Percentiles rank a stretch among this genome's conserved stretches.
Evolutionary conservation across 30 jellyfish, hydroid and myxozoan species (phyloP).

Genomic region (Hydractinia symbiolongicarpus): DNA sequence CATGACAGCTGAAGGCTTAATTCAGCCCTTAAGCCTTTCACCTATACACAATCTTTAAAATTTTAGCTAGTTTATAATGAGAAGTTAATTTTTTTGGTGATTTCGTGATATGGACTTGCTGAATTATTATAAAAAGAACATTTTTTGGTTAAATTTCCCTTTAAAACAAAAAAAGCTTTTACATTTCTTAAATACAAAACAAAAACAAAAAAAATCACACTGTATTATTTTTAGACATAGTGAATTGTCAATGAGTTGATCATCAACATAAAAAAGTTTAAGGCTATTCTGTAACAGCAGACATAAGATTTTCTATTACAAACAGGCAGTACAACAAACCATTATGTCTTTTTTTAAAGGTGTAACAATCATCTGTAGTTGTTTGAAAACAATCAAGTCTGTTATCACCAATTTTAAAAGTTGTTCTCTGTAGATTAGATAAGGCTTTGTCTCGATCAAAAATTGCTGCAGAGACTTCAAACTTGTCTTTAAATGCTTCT

Average conservation of each 20-base stretch:
- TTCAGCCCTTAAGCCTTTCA: too few species aligned
- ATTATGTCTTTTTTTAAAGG: not conserved
- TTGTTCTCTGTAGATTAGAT: conserved; percentile 45
- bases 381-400: conserved; percentile 49
- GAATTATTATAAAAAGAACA: too few species aligned
- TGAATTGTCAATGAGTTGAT: not conserved
- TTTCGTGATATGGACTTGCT: too few species aligned
- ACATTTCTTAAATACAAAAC: too few species aligned
- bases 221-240: too few species aligned
- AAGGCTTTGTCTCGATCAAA: conserved; percentile 30
- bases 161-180: too few species aligned
- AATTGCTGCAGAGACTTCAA: not conserved
- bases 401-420: conserved; percentile 60
- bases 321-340: not conserved
- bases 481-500: conserved; percentile 8
- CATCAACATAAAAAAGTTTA: not conserved
- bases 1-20: too few species aligned
- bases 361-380: conserved; percentile 50
- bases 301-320: not conserved
- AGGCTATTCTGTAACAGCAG: not conserved
- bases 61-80: too few species aligned
- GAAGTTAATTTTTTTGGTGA: too few species aligned
- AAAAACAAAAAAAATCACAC: too few species aligned
- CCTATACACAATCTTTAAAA: too few species aligned
- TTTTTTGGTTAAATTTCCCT: too few species aligned